Base-by-base conservation (phyloP, 2,113 vertebrate species). In the Raja brachyura region DNA sequence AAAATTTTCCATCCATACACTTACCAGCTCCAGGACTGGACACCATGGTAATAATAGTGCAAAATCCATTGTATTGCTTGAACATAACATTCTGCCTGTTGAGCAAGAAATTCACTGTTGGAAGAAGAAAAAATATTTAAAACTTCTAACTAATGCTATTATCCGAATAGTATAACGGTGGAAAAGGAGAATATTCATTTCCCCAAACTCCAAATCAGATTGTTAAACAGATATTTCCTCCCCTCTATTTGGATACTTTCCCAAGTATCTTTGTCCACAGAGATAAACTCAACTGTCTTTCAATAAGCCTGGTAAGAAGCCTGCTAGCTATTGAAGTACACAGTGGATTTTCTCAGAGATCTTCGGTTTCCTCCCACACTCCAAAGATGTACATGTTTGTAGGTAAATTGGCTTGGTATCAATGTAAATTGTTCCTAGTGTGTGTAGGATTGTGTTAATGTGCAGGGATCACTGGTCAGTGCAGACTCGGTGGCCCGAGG, bases 21-120 rank as follows among this genome's bases (percentile, higher is more conserved):
- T 97, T 95, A 99, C 99, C 99, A 99, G 96, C 98, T 99, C 99
- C 99, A 99, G 33, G 99, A 99, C 33, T 99, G 98, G 94, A 99
- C 99, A 93, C 99, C 99, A 54, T 99, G 98, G 94, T 99, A 99
- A 94, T 99, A 99, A 95, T 99, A 99, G 95, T 99, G 98, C 63
- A 99, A 97, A 96, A 99, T 98, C 99, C 99, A 99, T 93, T 99
- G 99, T 96, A 99, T 99, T 79, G 98, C 99, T 95, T 98, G 98
- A 93, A 99, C 97, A 18, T 99, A 99, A 95, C 98, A 99, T 93
- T 95, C 95, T 93, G 98, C 98, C 95, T 99, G 99, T 93, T 96
- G 95, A 94, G 98, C 98, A 88, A 99, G 96, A 95, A 99, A 99
- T 86, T 98, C 98, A 95, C 99, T 99, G 95, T 93, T 76, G 59